Base-by-base conservation (phyloP, 1,140 invertebrate genomes). In the Brachionus rubens region DNA sequence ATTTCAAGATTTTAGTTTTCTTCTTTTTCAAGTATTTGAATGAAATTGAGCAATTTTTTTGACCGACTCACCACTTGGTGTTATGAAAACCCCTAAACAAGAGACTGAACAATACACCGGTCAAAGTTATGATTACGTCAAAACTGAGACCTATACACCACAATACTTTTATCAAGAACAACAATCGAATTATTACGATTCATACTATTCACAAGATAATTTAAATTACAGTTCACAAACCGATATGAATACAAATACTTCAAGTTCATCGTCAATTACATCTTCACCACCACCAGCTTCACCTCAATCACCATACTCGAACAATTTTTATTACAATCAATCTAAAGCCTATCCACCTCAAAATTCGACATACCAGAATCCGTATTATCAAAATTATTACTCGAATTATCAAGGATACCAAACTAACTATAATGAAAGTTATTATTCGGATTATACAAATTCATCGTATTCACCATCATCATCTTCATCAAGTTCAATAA, bases 1-100 rank as follows among this genome's bases (percentile, higher is more conserved):
- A 7, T 36, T 36, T 16, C n/a, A n/a, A n/a, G n/a, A n/a, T n/a
- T n/a, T n/a, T n/a, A n/a, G n/a, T 59, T 16, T 21, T 12, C 33
- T 56, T n/a, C 33, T 28, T n/a, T 33, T 62, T 62, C 19, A 26
- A 65, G 59, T 65, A 65, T 65, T 65, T 65, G 36, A 65, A 65
- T 43, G 59, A 65, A 65, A 65, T 65, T 24, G 59, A 65, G 24
- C 59, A 65, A 26, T 65, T 65, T 43, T 65, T 65, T 36, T 65
- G 7, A 30, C 2, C 19, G 54, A 59, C 19, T 16, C 54, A 36
- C 36, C 54, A 21, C 14, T 21, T 2, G 36, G 19, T 33, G 16
- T 33, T 36, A 36, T 10, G 7, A 59, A 59, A 36, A 59, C 1
- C 3, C 19, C 33, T 7, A 33, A 40, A 0, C 19, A 6, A 10